Percentiles rank a stretch among this genome's conserved stretches.
Evolutionary conservation across 1,140 invertebrate genomes (phyloP).

Genomic region (Drosophila pseudoobscura): DNA sequence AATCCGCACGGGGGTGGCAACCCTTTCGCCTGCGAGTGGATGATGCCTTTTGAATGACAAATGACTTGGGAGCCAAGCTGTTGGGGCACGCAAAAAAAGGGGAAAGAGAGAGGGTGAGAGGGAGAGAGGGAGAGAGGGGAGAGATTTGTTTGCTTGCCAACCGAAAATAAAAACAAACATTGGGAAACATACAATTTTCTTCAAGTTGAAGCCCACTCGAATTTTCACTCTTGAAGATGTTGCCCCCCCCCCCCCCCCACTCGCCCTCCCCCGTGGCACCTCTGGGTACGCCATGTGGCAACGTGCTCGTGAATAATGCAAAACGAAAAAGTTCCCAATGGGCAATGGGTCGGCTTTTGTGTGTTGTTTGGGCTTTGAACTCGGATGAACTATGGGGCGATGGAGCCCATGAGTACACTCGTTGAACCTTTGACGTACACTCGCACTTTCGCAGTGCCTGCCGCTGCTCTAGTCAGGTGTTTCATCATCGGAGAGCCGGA

Average conservation of each 20-base stretch:
- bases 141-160: background rate
- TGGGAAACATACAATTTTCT: too few relatives aligned
- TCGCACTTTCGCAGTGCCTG: slow-evolving; percentile 5
- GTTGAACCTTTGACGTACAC: slow-evolving; percentile 64
- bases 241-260: slow-evolving; percentile 1
- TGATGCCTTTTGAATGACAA: slow-evolving; percentile 40
- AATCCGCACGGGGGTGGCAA: slow-evolving; percentile 17
- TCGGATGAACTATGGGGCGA: slow-evolving; percentile 51
- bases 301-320: slow-evolving; percentile 50
- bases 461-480: slow-evolving; percentile 27
- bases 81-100: background rate
- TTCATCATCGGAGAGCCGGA: slow-evolving; percentile 44
- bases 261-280: too few relatives aligned
- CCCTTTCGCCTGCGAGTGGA: slow-evolving; percentile 9
- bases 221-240: too few relatives aligned
- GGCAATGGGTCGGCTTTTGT: slow-evolving; percentile 39
- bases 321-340: slow-evolving; percentile 51
- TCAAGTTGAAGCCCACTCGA: too few relatives aligned
- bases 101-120: slow-evolving; percentile 1
- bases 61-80: slow-evolving; percentile 26
- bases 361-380: slow-evolving; percentile 48
- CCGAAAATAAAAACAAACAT: background rate
- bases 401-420: background rate
- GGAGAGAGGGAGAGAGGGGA: background rate
- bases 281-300: slow-evolving; percentile 24